These are phyloP conservation scores for Biston betularia DNA, from an alignment of 2,888 invertebrate species.

Conservation along the genomic window DNA sequence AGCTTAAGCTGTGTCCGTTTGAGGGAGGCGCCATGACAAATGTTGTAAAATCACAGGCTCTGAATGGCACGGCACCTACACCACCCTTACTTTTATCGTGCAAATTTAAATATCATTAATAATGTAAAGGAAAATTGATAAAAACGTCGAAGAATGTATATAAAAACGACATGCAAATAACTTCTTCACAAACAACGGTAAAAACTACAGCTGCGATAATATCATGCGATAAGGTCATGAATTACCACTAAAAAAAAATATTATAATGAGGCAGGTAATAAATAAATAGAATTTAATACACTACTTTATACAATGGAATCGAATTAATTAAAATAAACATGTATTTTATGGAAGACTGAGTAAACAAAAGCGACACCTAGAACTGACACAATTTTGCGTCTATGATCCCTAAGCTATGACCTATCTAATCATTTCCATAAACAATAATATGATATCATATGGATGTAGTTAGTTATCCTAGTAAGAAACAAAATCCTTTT, in stretches of 20 bases:
- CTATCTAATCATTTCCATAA: background rate
- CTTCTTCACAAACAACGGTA: slow-evolving; percentile 5
- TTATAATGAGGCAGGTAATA: slow-evolving; percentile 4
- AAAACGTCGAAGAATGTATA: slow-evolving; percentile 6
- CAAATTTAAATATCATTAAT: slow-evolving; percentile 6
- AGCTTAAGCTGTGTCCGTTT: slow-evolving; percentile 25
- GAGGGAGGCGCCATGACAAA: slow-evolving; percentile 16
- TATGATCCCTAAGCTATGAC: background rate
- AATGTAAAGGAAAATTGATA: slow-evolving; percentile 5
- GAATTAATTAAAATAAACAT: background rate
- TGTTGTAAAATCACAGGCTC: slow-evolving; percentile 6
- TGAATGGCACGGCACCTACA: slow-evolving; percentile 32
- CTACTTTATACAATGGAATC: background rate
- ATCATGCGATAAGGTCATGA: slow-evolving; percentile 1
- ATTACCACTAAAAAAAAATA: slow-evolving; percentile 4
- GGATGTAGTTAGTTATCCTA: background rate
- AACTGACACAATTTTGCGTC: background rate
- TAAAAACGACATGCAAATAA: slow-evolving; percentile 23
- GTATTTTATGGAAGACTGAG: background rate
- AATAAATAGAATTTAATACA: slow-evolving; percentile 2
- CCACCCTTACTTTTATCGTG: slow-evolving; percentile 33
- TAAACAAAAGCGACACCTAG: background rate
- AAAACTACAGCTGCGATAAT: slow-evolving; percentile 14
- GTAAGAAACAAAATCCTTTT: background rate
- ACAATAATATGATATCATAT: background rate